Percentiles rank a stretch among this genome's conserved stretches.
phyloP scores from a whole-genome alignment of 2,797 vertebrate species.

The Tangara arthus region DNA sequence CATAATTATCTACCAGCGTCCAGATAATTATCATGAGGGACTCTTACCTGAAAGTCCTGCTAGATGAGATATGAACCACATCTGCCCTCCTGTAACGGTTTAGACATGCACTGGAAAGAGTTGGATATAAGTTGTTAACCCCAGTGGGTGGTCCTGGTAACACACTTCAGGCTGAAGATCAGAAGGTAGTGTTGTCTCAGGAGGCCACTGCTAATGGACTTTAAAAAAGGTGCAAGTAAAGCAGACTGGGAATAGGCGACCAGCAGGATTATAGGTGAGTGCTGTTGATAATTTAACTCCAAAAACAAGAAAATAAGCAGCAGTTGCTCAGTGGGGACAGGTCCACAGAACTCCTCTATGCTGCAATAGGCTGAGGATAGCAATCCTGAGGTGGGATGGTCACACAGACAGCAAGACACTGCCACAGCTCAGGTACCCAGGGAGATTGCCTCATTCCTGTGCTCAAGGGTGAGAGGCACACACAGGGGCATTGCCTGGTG shows the following conservation, averaged over 20 bases:
- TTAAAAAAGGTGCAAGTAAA: not conserved
- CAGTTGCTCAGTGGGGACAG: not conserved
- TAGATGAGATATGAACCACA: not conserved
- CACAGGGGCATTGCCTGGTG: not conserved
- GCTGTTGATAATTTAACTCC: not conserved
- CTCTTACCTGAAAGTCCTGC: not conserved
- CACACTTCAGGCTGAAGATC: not conserved
- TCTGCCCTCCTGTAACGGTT: not conserved
- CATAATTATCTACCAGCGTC: not conserved
- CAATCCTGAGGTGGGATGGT: accelerated
- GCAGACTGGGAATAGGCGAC: not conserved
- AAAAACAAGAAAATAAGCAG: not conserved
- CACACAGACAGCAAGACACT: accelerated
- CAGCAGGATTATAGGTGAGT: not conserved
- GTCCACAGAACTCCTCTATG: not conserved
- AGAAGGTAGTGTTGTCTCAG: not conserved
- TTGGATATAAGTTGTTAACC: not conserved
- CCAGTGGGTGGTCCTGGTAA: not conserved
- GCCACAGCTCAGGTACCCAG: not conserved
- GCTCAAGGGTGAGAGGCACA: not conserved
- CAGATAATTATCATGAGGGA: not conserved
- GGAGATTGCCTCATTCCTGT: not conserved
- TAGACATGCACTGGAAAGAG: not conserved
- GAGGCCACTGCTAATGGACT: not conserved
- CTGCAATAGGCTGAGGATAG: not conserved